phyloP scores from a whole-genome alignment of 2,797 vertebrate species.

The Buceros bicornis region DNA sequence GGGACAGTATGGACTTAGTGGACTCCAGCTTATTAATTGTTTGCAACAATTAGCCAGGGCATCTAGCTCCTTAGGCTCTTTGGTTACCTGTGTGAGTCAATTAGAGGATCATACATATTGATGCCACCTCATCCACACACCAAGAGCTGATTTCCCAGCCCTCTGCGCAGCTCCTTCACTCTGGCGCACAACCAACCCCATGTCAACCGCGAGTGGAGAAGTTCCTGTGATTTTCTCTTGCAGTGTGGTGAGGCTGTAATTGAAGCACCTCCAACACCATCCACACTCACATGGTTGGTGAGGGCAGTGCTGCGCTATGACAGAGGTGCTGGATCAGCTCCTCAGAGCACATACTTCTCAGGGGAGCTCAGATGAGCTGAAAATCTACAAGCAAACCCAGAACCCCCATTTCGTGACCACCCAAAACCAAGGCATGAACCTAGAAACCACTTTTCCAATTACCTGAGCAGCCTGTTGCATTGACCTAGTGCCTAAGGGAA shows the following conservation, averaged over 20 bases:
- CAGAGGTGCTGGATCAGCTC: background rate
- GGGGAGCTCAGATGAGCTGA: background rate
- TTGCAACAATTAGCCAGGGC: conserved; percentile 69
- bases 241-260: fast-evolving
- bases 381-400: background rate
- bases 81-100: background rate
- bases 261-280: background rate
- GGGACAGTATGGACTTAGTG: conserved; percentile 17
- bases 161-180: background rate
- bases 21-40: conserved; percentile 70
- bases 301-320: background rate
- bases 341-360: background rate
- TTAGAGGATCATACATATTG: conserved; percentile 58
- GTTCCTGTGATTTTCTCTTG: background rate
- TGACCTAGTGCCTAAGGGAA: background rate
- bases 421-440: fast-evolving
- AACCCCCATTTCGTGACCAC: fast-evolving
- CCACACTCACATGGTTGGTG: fast-evolving
- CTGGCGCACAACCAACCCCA: background rate
- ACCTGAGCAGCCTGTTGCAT: background rate
- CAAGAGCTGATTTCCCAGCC: background rate
- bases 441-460: fast-evolving
- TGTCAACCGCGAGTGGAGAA: background rate
- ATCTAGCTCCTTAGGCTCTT: background rate
- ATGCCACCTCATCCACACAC: background rate